These are phyloP conservation scores for Penaeus monodon DNA, from an alignment of 2,888 invertebrate species.

Conservation along the genomic window DNA sequence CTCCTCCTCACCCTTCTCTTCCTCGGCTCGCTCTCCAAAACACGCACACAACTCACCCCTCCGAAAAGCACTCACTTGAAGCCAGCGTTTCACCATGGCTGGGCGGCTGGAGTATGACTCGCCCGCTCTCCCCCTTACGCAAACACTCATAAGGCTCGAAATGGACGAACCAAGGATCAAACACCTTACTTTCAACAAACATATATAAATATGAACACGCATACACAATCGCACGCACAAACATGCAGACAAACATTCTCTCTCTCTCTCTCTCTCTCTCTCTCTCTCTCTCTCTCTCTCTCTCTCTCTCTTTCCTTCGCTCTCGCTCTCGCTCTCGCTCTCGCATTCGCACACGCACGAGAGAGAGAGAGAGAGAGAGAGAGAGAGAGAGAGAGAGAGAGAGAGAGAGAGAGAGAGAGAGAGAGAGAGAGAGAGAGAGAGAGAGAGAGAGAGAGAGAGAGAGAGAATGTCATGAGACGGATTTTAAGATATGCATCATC, in stretches of 20 bases:
- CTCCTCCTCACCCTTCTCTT: neutral
- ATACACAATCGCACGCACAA: neutral
- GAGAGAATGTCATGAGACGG: neutral
- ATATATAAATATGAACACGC: neutral
- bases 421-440: neutral
- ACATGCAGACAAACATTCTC: neutral
- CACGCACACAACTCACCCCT: neutral
- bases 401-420: too few relatives aligned
- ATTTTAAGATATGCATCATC: too few relatives aligned
- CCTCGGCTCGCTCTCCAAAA: neutral
- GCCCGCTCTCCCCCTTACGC: neutral
- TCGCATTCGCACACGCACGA: neutral
- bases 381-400: neutral
- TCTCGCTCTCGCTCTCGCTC: too few relatives aligned
- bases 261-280: constrained; percentile 2
- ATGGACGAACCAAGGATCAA: neutral
- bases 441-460: neutral
- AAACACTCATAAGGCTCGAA: too few relatives aligned
- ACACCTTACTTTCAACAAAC: neutral
- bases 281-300: constrained; percentile 3
- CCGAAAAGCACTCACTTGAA: neutral
- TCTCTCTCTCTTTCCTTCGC: too few relatives aligned
- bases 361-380: neutral
- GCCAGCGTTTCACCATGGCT: neutral
- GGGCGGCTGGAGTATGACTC: neutral